Percentiles rank a stretch among this genome's conserved stretches.
Conservation (phyloP, 2,113 vertebrate genomes). For the Sturnus vulgaris region DNA sequence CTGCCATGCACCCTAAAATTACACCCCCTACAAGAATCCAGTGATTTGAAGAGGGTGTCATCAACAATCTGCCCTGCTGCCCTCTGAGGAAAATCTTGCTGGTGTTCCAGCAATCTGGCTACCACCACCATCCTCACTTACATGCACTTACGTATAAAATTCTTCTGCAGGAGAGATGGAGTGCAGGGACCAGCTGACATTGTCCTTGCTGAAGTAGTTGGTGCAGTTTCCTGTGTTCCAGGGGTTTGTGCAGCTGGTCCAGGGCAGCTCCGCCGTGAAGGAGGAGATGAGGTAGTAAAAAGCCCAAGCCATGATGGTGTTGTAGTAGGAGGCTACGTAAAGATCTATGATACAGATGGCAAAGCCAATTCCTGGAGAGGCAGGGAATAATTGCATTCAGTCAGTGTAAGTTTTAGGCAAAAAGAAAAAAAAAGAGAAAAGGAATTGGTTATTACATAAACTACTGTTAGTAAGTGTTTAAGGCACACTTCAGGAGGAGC, state of each 20-base stretch:
- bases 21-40: not conserved
- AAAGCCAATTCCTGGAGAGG: constrained; percentile 86
- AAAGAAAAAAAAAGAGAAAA: not conserved
- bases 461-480: not conserved
- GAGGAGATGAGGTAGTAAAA: constrained; percentile 96
- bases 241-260: constrained; percentile 88
- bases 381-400: not conserved
- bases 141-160: constrained; percentile 98
- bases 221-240: constrained; percentile 96
- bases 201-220: constrained; percentile 86
- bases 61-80: not conserved
- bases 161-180: constrained; percentile 94
- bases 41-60: not conserved
- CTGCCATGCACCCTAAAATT: not conserved
- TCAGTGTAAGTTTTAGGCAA: not conserved
- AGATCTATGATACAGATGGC: constrained; percentile 96
- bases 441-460: not conserved
- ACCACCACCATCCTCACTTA: constrained; percentile 69
- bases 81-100: not conserved
- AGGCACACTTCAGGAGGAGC: not conserved
- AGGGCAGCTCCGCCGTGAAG: constrained; percentile 86
- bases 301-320: constrained; percentile 99
- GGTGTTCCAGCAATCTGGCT: not conserved
- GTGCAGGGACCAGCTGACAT: constrained; percentile 83
- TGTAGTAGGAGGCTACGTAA: constrained; percentile 97